Evolutionary conservation across 2,797 vertebrate species (phyloP).

Genomic region (Smutsia temminckii): DNA sequence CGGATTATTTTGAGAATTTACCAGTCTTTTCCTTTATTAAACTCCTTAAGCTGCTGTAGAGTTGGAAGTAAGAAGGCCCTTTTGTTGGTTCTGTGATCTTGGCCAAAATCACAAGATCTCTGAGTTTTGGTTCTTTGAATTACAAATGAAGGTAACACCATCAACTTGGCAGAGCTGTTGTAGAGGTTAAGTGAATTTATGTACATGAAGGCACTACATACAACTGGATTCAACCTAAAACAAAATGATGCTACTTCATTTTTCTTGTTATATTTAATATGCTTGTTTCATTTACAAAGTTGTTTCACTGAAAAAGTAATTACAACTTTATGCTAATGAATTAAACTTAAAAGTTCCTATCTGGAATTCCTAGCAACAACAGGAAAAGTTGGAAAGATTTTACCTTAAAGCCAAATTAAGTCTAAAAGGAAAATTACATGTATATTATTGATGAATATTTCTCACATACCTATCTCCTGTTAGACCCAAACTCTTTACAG

Average conservation of each 20-base stretch:
- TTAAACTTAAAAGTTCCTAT: slow-evolving; percentile 7
- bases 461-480: neutral
- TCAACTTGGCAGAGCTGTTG: neutral
- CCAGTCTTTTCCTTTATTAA: neutral
- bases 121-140: neutral
- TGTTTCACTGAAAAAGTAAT: neutral
- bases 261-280: slow-evolving; percentile 8
- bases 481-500: neutral
- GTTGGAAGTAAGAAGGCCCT: neutral
- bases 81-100: neutral
- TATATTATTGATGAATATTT: neutral
- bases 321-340: slow-evolving; percentile 10
- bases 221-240: neutral
- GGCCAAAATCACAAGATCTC: neutral
- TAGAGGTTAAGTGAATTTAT: neutral
- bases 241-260: neutral
- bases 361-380: neutral
- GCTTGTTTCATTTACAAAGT: slow-evolving; percentile 2
- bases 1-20: neutral
- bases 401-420: slow-evolving; percentile 7
- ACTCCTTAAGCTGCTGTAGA: neutral
- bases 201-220: neutral
- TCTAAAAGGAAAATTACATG: neutral
- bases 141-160: neutral
- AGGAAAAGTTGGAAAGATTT: neutral